A percentile compares a stretch with the other conserved stretches of the same genome.
Evolutionary conservation across 2,797 vertebrate species (phyloP).

Genomic region (Manis crassicaudata): DNA sequence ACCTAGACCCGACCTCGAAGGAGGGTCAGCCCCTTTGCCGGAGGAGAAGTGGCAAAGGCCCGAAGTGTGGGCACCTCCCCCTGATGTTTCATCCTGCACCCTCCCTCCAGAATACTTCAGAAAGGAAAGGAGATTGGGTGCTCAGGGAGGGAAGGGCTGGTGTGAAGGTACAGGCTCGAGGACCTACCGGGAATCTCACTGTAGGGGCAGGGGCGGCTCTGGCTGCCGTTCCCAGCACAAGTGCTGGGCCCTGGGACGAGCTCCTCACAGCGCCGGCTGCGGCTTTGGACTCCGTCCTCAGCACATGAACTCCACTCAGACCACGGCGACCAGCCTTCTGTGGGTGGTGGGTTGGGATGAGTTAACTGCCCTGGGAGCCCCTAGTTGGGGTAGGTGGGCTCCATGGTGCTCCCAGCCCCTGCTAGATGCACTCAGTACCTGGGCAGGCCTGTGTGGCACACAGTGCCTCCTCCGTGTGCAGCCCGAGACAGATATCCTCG

Average conservation of each 20-base stretch:
- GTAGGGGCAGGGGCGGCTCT: conserved; percentile 92
- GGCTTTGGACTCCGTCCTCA: conserved; percentile 92
- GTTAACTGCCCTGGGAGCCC: background rate
- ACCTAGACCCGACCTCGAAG: background rate
- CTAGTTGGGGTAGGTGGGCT: background rate
- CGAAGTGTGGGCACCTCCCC: background rate
- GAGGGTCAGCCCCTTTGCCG: too few species aligned
- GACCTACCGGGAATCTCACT: conserved; percentile 95
- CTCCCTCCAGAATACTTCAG: background rate
- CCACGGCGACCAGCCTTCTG: conserved; percentile 98
- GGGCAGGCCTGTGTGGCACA: conserved; percentile 97
- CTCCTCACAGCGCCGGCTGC: conserved; percentile 91
- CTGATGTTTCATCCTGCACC: background rate
- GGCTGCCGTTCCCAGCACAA: conserved; percentile 94
- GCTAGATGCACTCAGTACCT: conserved; percentile 85
- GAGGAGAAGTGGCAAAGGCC: too few species aligned
- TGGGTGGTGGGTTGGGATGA: background rate
- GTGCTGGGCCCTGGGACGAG: conserved; percentile 84
- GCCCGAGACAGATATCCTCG: conserved; percentile 97
- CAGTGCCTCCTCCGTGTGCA: conserved; percentile 98
- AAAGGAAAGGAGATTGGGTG: background rate
- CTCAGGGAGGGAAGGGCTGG: too few species aligned
- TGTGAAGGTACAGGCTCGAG: background rate
- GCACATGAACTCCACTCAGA: conserved; percentile 95
- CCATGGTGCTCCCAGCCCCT: background rate